These are phyloP conservation scores for Eptatretus burgeri DNA, from an alignment of 2,113 vertebrate genomes.

Conservation along the genomic window DNA sequence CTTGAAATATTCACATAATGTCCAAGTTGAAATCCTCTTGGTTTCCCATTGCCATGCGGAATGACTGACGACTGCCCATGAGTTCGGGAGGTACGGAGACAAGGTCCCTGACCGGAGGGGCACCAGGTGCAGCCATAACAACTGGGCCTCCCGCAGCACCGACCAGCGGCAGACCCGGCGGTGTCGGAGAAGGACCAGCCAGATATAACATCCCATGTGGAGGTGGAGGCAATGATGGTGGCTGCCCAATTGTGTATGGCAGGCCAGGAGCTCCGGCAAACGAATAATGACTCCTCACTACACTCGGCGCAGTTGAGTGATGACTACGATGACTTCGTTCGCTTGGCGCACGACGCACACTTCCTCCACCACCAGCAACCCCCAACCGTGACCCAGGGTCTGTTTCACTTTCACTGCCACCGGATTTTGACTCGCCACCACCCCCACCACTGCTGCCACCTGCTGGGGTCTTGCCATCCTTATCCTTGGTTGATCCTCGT, in stretches of 20 bases:
- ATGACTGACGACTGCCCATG: conserved; percentile 67
- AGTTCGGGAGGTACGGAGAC: conserved; percentile 65
- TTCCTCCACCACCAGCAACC: conserved; percentile 13
- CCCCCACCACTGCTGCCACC: conserved; percentile 7
- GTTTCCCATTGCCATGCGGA: conserved; percentile 79
- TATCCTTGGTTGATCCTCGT: conserved; percentile 26
- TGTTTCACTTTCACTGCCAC: conserved; percentile 37
- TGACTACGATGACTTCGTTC: conserved; percentile 19
- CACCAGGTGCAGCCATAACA: conserved; percentile 22
- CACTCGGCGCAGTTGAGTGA: conserved; percentile 28
- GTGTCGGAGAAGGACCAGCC: conserved; percentile 22
- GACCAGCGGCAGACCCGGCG: conserved; percentile 36
- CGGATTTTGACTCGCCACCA: conserved; percentile 30
- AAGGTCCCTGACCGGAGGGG: conserved; percentile 47
- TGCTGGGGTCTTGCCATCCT: conserved; percentile 10
- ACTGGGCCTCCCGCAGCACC: conserved; percentile 31
- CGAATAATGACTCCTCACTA: conserved; percentile 38
- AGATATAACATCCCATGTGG: background rate
- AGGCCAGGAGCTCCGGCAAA: conserved; percentile 28
- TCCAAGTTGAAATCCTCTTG: conserved; percentile 87
- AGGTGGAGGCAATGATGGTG: conserved; percentile 29
- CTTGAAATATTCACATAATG: conserved; percentile 42
- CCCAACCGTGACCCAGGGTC: conserved; percentile 26
- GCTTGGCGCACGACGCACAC: conserved; percentile 25
- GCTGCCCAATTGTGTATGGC: conserved; percentile 11